Evolutionary conservation across 1,140 invertebrate species (phyloP), one percentile per base, ranked within the genome.

Genomic region (Ostrea edulis): DNA sequence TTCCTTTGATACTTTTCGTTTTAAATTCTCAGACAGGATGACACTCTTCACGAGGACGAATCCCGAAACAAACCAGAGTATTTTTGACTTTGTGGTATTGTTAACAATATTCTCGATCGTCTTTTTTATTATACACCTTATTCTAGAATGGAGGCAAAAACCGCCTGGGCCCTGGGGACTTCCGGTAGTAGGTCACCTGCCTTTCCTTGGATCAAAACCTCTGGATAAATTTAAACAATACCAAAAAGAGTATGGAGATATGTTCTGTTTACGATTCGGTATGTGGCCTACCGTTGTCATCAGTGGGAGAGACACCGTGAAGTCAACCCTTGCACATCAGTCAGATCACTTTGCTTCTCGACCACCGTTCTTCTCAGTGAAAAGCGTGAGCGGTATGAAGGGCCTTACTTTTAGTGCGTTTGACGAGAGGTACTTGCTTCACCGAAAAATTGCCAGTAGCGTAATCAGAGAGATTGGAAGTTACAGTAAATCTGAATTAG

Each of bases 201-300:
- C n/a, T n/a, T n/a, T n/a, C n/a, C n/a, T n/a, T n/a, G n/a, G n/a
- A n/a, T n/a, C n/a, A n/a, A n/a, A n/a, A n/a, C n/a, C n/a, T n/a
- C n/a, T n/a, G n/a, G n/a, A n/a, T n/a, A n/a, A n/a, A n/a, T n/a
- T n/a, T n/a, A n/a, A n/a, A n/a, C n/a, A n/a, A n/a, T n/a, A n/a
- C 25, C 20, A 90, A 7, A 22, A 68, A 22, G 22, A 84, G 14
- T 92, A 93, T 58, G 92, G 90, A 14, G 88, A 93, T 85, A 81
- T 93, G 2, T 92, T 89, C 87, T 83, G 77, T 82, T 82, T 92
- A 20, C 68, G 85, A 11, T 89, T 93, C 58, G 91, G 91, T 17
- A 89, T 62, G 20, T 87, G 62, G 68, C 87, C 87, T 0, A 87
- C 87, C 14, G 85, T 93, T 53, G 86, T 92, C 14, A 65, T 93